A percentile compares a stretch with the other conserved stretches of the same genome.
These are phyloP conservation scores for Eulacestoma nigropectus DNA, from an alignment of 2,113 vertebrate species.

Conservation along the genomic window DNA sequence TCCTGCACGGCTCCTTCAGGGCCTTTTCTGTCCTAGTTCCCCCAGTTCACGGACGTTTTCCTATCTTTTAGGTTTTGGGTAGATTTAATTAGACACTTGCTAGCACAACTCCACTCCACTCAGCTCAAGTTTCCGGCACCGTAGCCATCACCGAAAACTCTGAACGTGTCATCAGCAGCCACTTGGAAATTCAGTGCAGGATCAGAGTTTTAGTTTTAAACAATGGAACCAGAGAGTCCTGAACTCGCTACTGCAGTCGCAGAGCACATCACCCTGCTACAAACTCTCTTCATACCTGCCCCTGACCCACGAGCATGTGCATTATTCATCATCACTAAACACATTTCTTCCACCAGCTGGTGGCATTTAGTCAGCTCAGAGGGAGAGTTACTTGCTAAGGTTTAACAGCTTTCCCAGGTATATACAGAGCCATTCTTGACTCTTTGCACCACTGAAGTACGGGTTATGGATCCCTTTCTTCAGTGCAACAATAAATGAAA, in stretches of 20 bases:
- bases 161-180: background rate
- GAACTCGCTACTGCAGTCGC: background rate
- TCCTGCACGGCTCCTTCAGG: background rate
- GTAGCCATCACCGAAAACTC: background rate
- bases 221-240: background rate
- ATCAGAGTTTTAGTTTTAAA: background rate
- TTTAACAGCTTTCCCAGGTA: background rate
- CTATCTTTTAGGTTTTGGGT: background rate
- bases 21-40: slow-evolving; percentile 43
- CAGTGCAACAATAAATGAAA: background rate
- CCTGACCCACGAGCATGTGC: background rate
- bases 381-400: background rate
- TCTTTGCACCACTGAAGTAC: background rate
- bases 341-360: background rate
- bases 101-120: background rate
- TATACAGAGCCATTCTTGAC: background rate
- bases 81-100: slow-evolving; percentile 13
- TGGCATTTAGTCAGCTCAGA: background rate
- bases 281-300: background rate
- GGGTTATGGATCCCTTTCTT: background rate
- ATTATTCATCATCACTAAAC: background rate
- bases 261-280: background rate
- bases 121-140: background rate
- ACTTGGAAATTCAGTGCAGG: background rate
- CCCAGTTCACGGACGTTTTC: background rate